These are phyloP conservation scores for Nasalis larvatus DNA, from an alignment of 2,113 vertebrate genomes.

Conservation along the genomic window DNA sequence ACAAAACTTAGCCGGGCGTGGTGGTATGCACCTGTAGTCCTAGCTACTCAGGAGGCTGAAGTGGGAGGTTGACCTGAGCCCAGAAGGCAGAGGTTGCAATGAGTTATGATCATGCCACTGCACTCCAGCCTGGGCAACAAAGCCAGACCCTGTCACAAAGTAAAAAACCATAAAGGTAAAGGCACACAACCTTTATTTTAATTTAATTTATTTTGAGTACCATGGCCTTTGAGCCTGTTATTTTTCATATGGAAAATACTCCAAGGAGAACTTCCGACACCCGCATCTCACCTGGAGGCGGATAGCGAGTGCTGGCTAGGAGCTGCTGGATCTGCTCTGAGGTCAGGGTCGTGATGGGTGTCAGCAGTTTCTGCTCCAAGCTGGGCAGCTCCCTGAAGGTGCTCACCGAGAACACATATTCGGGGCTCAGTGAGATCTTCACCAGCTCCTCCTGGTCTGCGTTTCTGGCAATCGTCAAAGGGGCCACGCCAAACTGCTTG, in stretches of 20 bases:
- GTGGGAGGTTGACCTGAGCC: too few species aligned
- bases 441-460: constrained; percentile 87
- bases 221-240: background rate
- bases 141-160: too few species aligned
- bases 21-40: too few species aligned
- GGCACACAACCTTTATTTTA: too few species aligned
- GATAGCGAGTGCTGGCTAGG: constrained; percentile 49
- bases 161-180: too few species aligned
- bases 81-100: too few species aligned
- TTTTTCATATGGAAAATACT: background rate
- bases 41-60: too few species aligned
- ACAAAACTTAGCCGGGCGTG: too few species aligned
- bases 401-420: constrained; percentile 88
- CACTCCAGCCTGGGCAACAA: too few species aligned
- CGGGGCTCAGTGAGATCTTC: constrained; percentile 90
- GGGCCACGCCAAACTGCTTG: constrained; percentile 89
- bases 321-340: constrained; percentile 78
- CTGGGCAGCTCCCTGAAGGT: constrained; percentile 88
- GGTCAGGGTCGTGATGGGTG: constrained; percentile 88
- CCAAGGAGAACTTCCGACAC: accelerated
- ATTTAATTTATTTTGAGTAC: accelerated
- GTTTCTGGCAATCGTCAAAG: constrained; percentile 88
- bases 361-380: constrained; percentile 89
- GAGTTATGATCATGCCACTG: too few species aligned
- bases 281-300: constrained; percentile 68